Base-by-base conservation (phyloP, 2,797 vertebrate genomes). In the Platyrinchus mystaceus region DNA sequence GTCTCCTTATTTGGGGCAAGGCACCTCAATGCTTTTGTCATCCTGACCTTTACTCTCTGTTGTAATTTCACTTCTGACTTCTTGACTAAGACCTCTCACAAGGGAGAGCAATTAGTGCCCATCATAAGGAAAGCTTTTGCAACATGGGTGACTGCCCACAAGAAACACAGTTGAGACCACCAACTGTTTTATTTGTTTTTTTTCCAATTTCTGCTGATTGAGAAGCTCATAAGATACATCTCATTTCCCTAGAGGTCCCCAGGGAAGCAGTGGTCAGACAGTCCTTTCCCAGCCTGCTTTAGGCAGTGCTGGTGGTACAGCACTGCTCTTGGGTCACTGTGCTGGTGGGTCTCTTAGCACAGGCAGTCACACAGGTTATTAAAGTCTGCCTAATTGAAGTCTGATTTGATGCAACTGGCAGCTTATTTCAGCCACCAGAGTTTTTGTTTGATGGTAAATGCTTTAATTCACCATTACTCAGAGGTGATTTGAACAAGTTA, bases 101-200 rank as follows among this genome's bases (percentile, higher is more conserved):
- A 69, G 16, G n/a, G 47, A 59, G 43, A 58, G n/a, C 74, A 94
- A 77, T 95, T 93, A 91, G 56, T 87, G 87, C 87, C 87, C 64
- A 37, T 96, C 84, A 89, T 37, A 77, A 32, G 49, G 69, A 80
- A 66, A 78, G 55, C 81, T 95, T 94, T 94, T 87, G 82, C 92
- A 93, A 85, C 88, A 75, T 71, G 91, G 82, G 70, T 82, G 81
- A 87, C 70, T 94, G 87, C 85, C 92, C 83, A 63, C 90, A 89
- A 84, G 80, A 77, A 91, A 76, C 77, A 90, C 83, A 68, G 28
- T 14, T 43, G 80, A 88, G 94, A 95, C 90, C 94, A 95, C 95
- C 84, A 93, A 73, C 85, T 7, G 59, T 49, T 94, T 92, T 93
- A 93, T 97, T 95, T 95, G 80, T 84, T 93, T 96, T 96, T 93